Evolutionary conservation across 2,113 vertebrate genomes (phyloP).

Genomic region (Melanerpes formicivorus): DNA sequence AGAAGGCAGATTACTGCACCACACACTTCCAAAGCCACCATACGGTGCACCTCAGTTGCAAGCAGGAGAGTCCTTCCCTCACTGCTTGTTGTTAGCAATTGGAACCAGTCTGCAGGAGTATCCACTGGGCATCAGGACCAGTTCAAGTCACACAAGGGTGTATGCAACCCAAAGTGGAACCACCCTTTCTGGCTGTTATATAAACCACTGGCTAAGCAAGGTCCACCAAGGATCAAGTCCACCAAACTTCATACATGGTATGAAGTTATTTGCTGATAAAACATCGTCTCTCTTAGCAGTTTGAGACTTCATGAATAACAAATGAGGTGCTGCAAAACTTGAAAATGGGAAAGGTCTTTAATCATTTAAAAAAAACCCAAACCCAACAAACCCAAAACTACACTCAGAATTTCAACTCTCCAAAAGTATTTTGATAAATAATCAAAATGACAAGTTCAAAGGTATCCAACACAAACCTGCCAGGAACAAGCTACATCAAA

Average conservation of each 20-base stretch:
- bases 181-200: neutral
- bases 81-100: neutral
- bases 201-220: neutral
- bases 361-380: neutral
- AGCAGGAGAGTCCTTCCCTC: neutral
- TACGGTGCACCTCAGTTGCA: neutral
- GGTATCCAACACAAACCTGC: neutral
- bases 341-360: neutral
- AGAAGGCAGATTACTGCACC: neutral
- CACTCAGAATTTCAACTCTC: neutral
- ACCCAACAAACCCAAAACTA: neutral
- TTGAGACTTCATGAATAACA: neutral
- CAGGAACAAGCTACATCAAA: neutral
- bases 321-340: neutral
- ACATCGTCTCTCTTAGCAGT: neutral
- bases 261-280: neutral
- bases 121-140: neutral
- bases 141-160: neutral
- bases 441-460: neutral
- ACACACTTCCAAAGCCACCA: neutral
- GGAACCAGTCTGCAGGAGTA: neutral
- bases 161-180: neutral
- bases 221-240: neutral
- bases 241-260: neutral
- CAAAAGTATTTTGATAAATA: neutral